Evolutionary conservation across 35 echinoderm and acorn worm species (phyloP), one percentile per base, ranked within the genome.

Genomic region (Nesometra sesokonis): DNA sequence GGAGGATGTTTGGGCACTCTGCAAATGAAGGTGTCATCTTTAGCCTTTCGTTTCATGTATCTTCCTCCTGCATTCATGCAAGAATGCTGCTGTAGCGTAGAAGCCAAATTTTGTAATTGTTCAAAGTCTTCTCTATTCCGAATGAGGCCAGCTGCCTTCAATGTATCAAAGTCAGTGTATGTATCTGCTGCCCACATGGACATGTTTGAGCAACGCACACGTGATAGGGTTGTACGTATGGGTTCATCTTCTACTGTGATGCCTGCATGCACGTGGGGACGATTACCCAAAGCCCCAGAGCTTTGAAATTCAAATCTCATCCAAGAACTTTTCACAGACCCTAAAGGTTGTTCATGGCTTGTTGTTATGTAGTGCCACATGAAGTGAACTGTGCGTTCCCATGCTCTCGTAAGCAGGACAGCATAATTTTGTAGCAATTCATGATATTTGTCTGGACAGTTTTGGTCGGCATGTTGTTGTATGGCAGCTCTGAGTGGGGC

Each of bases 271-370:
- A 82, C 80, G 80, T 82, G 80, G 17, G 80, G 80, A 32, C 80
- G 32, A 34, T 82, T 82, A 35, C 80, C 80, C 1, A 82, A 32
- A 8, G 80, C 80, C 34, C 80, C 80, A 34, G 80, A 5, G 34
- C 80, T 35, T 21, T 82, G 80, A 82, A 82, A 82, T 82, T 82
- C 80, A 35, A 82, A 35, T 15, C 80, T 32, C 80, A 82, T 82
- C 80, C 80, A 82, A 8, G 80, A 82, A 3, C 17, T 32, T 34
- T 82, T 82, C 29, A 82, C 80, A 82, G 32, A 32, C 5, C 80
- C 80, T 15, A 82, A 5, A 32, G 34, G 11, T 32, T 82, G 17
- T 82, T 82, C 39, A 35, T 82, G 80, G 80, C 19, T 35, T 17
- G 32, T 82, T 32, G 17, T 82, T 32, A 82, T 82, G 80, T 82